Conservation (phyloP, 2,113 vertebrate genomes). For the Polypterus bichir region DNA sequence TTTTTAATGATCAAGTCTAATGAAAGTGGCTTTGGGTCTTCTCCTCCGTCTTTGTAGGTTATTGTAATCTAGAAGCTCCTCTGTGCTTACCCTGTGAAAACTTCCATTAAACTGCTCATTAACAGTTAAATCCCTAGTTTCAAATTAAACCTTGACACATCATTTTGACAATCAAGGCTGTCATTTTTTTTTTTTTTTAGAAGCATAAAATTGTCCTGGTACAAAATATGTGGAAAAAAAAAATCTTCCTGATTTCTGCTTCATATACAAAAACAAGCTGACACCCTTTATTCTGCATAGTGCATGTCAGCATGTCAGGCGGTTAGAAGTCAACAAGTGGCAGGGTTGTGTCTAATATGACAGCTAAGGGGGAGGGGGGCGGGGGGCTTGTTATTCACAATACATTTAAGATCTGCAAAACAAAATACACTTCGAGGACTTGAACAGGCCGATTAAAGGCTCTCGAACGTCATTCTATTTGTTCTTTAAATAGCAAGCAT, state of each 20-base stretch:
- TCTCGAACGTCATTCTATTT: too few species aligned
- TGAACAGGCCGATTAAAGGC: too few species aligned
- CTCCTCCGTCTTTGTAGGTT: slow-evolving; percentile 6
- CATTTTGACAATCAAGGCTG: slow-evolving; percentile 9
- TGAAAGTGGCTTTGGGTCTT: neutral
- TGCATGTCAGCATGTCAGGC: neutral
- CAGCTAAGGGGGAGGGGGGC: too few species aligned
- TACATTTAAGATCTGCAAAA: too few species aligned
- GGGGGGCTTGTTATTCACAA: too few species aligned
- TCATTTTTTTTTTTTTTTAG: too few species aligned
- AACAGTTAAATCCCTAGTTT: slow-evolving; percentile 13
- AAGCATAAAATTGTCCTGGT: neutral
- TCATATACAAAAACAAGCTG: neutral
- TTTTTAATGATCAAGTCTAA: too few species aligned
- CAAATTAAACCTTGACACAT: slow-evolving; percentile 11
- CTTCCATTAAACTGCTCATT: slow-evolving; percentile 20
- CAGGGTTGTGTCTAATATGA: too few species aligned
- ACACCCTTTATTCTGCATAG: neutral
- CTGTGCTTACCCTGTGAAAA: slow-evolving; percentile 8
- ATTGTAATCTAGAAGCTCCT: neutral
- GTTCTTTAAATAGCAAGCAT: too few species aligned
- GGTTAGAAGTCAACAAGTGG: neutral
- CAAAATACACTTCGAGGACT: too few species aligned
- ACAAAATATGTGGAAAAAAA: neutral
- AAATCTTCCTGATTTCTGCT: neutral